Evolutionary conservation across 2,797 vertebrate genomes (phyloP).

Genomic region (Cichlasoma orientale): DNA sequence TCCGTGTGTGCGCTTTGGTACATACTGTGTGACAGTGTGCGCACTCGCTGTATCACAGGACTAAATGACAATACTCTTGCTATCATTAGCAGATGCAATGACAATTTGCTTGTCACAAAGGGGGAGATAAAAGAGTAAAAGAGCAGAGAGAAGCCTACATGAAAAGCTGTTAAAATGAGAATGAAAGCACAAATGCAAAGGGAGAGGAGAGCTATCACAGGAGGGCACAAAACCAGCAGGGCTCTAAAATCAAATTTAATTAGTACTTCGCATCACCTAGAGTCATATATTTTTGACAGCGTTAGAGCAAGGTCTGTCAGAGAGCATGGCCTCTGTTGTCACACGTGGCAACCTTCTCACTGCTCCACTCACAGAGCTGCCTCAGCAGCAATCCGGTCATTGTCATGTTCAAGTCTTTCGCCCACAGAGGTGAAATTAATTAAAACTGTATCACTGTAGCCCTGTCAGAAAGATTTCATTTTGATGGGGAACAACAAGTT

Average conservation of each 20-base stretch:
- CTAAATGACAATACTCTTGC: slow-evolving; percentile 44
- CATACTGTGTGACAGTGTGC: not conserved
- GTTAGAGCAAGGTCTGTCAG: slow-evolving; percentile 45
- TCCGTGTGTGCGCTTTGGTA: not conserved
- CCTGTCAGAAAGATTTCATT: slow-evolving; percentile 13
- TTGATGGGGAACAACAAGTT: slow-evolving; percentile 10
- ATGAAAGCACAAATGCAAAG: not conserved
- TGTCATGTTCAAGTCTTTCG: slow-evolving; percentile 25
- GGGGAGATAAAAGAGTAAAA: not conserved
- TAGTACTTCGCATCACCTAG: slow-evolving; percentile 56
- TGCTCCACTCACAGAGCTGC: slow-evolving; percentile 27
- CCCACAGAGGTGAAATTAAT: slow-evolving; percentile 43
- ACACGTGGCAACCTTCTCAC: slow-evolving; percentile 36
- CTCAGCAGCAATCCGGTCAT: slow-evolving; percentile 22
- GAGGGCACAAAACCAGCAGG: slow-evolving; percentile 77
- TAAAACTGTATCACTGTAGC: slow-evolving; percentile 21
- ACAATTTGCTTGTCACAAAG: slow-evolving; percentile 27
- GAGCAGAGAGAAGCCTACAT: not conserved
- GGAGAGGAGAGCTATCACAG: slow-evolving; percentile 53
- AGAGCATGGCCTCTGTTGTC: slow-evolving; percentile 51
- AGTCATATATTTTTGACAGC: slow-evolving; percentile 58
- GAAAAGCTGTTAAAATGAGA: slow-evolving; percentile 16
- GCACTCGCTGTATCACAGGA: not conserved
- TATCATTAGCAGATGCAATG: slow-evolving; percentile 40
- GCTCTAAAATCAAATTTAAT: slow-evolving; percentile 75